These are phyloP conservation scores for Prionchulus punctatus DNA, from an alignment of 2,888 invertebrate genomes.

Conservation along the genomic window DNA sequence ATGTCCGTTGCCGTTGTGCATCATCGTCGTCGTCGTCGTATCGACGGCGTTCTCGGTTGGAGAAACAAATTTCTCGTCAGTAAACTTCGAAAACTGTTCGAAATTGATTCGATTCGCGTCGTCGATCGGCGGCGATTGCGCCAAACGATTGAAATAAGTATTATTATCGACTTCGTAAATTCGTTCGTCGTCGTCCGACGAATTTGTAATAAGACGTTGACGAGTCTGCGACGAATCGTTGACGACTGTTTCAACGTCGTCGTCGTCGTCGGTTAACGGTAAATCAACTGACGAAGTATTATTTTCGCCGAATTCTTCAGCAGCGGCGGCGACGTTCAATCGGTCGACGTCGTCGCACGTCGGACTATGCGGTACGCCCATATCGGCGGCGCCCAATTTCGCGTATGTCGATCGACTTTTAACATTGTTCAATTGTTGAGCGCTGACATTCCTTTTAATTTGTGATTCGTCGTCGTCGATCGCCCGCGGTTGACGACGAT, in stretches of 20 bases:
- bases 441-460: neutral
- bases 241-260: neutral
- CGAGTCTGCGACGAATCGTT: neutral
- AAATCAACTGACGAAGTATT: neutral
- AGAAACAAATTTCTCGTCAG: neutral
- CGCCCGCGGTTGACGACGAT: too few relatives aligned
- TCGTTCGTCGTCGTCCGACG: neutral
- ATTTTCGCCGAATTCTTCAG: neutral
- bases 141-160: too few relatives aligned
- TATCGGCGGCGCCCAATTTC: neutral
- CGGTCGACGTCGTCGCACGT: neutral
- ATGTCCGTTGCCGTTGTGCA: neutral
- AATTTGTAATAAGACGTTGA: too few relatives aligned
- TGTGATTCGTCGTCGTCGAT: too few relatives aligned
- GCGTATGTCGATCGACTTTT: conserved; percentile 5
- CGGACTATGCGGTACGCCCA: conserved; percentile 5
- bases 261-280: neutral
- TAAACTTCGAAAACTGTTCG: neutral
- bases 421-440: neutral
- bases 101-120: neutral
- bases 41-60: neutral
- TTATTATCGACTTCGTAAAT: too few relatives aligned
- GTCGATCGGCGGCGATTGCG: neutral
- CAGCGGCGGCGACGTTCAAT: neutral
- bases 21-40: neutral